These are phyloP conservation scores for Chrysaora quinquecirrha DNA, from an alignment of 30 jellyfish, hydroid and myxozoan species.

Conservation along the genomic window DNA sequence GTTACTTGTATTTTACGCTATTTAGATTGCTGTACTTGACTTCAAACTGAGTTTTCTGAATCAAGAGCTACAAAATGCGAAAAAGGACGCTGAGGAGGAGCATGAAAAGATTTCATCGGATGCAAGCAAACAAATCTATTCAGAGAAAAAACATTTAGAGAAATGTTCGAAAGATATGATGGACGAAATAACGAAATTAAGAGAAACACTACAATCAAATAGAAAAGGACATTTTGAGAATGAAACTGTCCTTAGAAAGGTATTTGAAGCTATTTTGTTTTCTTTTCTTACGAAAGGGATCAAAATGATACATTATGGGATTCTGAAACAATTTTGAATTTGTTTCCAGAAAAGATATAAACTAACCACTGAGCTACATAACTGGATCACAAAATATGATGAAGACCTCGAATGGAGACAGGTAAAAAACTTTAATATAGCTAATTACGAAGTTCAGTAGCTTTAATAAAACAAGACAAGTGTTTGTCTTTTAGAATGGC, in stretches of 20 bases:
- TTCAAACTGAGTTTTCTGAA: neutral
- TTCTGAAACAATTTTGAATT: neutral
- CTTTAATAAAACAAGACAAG: too few relatives aligned
- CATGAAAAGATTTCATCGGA: constrained; percentile 12
- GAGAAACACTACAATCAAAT: neutral
- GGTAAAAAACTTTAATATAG: constrained; percentile 41
- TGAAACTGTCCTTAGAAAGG: constrained; percentile 32
- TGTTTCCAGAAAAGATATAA: constrained; percentile 49
- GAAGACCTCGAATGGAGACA: constrained; percentile 67
- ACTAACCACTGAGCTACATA: constrained; percentile 61
- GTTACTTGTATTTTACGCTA: neutral
- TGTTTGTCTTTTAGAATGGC: too few relatives aligned
- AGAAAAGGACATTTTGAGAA: neutral
- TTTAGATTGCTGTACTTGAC: constrained; percentile 26
- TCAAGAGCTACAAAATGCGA: neutral
- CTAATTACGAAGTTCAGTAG: too few relatives aligned
- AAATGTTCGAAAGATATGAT: neutral
- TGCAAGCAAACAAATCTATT: neutral
- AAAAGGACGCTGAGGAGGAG: constrained; percentile 16
- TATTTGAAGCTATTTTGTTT: neutral
- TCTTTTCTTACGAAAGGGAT: neutral
- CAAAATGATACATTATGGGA: neutral
- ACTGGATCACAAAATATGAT: constrained; percentile 75
- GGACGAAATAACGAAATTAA: constrained; percentile 6
- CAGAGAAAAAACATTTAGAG: neutral